Base-by-base conservation (phyloP, 2,797 vertebrate genomes). In the Holocentrus rufus region DNA sequence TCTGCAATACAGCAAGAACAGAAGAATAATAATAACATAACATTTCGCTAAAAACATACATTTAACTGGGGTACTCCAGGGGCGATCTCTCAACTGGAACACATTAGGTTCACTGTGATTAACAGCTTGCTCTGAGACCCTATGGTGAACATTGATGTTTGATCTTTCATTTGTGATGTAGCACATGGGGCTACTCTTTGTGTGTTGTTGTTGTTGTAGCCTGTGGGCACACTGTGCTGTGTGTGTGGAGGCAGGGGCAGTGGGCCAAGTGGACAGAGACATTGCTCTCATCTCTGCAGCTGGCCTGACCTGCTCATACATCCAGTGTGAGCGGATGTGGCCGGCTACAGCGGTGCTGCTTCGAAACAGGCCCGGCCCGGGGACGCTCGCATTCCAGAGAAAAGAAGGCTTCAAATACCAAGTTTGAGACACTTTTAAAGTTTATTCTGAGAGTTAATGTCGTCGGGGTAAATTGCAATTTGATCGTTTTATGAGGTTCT, bases 101-200 rank as follows among this genome's bases (percentile, higher is more conserved):
- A 78, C 83, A 90, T 93, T 91, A 88, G 83, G 88, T 86, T 89
- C 76, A 77, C 79, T 82, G 83, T 88, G 87, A 92, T 93, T 89
- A 93, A 90, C 85, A 89, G 91, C 85, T 75, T 87, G 86, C 89
- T 82, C 72, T 67, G 79, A 85, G 74, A 83, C 76, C 74, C 88
- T 72, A 87, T 83, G 81, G 86, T 86, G 86, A 90, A 81, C 87
- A 82, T 81, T 85, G 84, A 87, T 87, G 91, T 93, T 92, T 93
- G 92, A 94, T 92, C 87, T 93, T 87, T 91, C 85, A 85, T 90
- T 92, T 92, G 89, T 91, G 92, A 89, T 89, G 76, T 82, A 86
- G 87, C 89, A 91, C 90, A 93, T 90, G 90, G 86, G 88, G 88
- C 89, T n/a, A 74, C 76, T 87, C 89, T 89, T 86, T 92, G 85